Evolutionary conservation across 1,140 invertebrate species (phyloP).

Genomic region (Drosophila ogumai): DNA sequence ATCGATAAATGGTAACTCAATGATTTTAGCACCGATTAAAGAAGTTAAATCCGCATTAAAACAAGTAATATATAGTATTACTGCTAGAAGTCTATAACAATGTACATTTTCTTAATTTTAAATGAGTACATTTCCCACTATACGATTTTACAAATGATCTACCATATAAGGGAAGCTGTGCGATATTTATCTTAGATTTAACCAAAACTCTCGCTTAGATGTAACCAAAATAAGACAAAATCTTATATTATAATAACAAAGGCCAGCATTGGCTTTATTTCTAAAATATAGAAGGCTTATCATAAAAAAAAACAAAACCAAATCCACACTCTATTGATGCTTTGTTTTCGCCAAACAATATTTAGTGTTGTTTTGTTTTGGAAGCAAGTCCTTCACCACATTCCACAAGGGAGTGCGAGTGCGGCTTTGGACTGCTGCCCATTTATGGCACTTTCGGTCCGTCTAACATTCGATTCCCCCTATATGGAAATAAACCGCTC

Average conservation of each 20-base stretch:
- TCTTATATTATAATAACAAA: background rate
- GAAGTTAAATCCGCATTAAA: no score
- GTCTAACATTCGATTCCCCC: conserved; percentile 26
- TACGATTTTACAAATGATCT: background rate
- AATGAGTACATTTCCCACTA: no score
- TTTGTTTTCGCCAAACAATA: conserved; percentile 2
- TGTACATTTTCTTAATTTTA: no score
- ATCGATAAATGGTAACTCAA: no score
- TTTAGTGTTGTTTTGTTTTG: background rate
- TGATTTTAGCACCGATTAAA: no score
- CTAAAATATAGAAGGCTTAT: background rate
- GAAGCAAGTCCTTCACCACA: conserved; percentile 53
- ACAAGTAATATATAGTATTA: no score
- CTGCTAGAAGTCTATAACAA: no score
- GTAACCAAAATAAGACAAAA: background rate
- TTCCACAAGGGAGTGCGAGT: conserved; percentile 66
- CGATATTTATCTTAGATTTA: background rate
- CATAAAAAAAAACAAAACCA: background rate
- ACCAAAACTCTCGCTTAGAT: no score
- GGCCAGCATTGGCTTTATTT: no score
- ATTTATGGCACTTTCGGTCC: conserved; percentile 10
- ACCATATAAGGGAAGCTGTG: background rate
- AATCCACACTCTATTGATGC: background rate
- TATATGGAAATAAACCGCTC: conserved; percentile 59
- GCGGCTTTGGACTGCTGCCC: conserved; percentile 3